Evolutionary conservation across 2,113 vertebrate genomes (phyloP).

Genomic region (Athene noctua): DNA sequence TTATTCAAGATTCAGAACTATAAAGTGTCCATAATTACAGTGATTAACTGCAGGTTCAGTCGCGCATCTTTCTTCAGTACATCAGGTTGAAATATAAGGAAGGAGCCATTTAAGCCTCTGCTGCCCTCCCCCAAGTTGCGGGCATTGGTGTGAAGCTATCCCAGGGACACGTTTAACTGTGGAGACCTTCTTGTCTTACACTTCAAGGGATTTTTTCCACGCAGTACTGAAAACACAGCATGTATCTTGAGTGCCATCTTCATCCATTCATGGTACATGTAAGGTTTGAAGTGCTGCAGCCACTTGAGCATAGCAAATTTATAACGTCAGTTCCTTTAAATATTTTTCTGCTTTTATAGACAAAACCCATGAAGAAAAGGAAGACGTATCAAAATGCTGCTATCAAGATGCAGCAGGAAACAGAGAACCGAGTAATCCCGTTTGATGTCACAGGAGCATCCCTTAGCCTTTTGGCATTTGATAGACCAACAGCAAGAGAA

Average conservation of each 20-base stretch:
- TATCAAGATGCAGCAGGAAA: background rate
- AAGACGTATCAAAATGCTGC: rapidly evolving
- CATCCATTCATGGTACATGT: rapidly evolving
- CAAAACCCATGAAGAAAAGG: background rate
- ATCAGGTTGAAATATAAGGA: background rate
- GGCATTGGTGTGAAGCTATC: background rate
- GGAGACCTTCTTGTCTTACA: background rate
- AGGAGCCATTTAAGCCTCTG: background rate
- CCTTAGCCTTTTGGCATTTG: background rate
- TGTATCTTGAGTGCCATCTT: background rate
- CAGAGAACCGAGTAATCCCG: background rate
- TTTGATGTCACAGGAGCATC: background rate
- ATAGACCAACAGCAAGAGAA: background rate
- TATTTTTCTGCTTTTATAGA: background rate
- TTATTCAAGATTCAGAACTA: background rate
- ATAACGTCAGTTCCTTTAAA: background rate
- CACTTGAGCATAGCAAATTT: background rate
- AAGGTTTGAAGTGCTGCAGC: background rate
- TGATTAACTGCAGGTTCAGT: background rate
- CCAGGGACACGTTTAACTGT: background rate
- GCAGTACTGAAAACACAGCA: background rate
- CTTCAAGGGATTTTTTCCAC: background rate
- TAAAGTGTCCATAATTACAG: background rate
- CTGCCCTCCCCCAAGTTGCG: rapidly evolving
- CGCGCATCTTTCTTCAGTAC: background rate